Evolutionary conservation across 2,113 vertebrate species (phyloP).

Genomic region (Melozone crissalis): DNA sequence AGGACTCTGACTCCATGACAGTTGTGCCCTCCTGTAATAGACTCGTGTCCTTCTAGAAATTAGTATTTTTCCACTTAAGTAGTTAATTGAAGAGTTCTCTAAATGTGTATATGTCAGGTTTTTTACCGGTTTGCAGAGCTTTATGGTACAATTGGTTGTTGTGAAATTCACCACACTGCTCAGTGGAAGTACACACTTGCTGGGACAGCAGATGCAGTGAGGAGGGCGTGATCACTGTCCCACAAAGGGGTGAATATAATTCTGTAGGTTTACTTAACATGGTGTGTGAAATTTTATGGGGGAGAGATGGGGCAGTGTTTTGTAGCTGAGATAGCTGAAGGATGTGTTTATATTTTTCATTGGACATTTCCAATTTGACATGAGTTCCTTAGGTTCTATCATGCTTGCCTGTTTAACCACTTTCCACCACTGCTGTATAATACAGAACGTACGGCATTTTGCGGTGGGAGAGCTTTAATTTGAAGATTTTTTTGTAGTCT

Average conservation of each 20-base stretch:
- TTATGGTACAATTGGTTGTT: background rate
- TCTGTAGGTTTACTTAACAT: background rate
- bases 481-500: background rate
- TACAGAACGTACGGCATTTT: background rate
- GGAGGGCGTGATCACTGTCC: accelerated
- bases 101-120: background rate
- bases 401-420: background rate
- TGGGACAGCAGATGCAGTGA: background rate
- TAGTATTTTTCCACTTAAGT: background rate
- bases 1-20: background rate
- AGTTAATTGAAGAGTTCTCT: background rate
- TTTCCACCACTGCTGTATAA: background rate
- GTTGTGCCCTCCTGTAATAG: background rate
- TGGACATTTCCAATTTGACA: background rate
- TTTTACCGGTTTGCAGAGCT: background rate
- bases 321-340: background rate
- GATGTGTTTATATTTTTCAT: background rate
- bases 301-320: background rate
- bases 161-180: background rate
- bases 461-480: background rate
- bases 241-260: background rate
- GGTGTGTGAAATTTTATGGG: accelerated
- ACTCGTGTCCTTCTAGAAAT: background rate
- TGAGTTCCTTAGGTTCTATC: background rate
- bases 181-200: background rate